These are phyloP conservation scores for Trichonephila inaurata DNA, from an alignment of 1,140 invertebrate species.

Conservation along the genomic window DNA sequence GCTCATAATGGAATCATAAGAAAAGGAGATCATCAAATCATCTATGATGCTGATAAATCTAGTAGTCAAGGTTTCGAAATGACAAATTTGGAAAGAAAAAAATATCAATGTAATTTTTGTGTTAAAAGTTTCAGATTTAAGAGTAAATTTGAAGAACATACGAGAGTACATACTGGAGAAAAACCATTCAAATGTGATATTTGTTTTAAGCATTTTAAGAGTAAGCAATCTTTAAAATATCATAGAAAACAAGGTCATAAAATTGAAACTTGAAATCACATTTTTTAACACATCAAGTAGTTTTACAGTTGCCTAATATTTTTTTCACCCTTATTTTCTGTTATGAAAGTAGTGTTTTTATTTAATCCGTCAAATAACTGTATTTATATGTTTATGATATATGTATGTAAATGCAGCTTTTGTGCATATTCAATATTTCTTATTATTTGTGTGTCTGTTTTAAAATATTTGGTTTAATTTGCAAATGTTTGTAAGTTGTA, in stretches of 20 bases:
- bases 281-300: not conserved
- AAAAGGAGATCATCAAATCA: not conserved
- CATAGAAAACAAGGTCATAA: not conserved
- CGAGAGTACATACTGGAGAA: slow-evolving; percentile 33
- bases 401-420: too few relatives aligned
- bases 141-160: slow-evolving; percentile 16
- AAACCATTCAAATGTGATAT: slow-evolving; percentile 31
- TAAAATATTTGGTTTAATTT: too few relatives aligned
- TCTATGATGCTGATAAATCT: not conserved
- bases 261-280: not conserved
- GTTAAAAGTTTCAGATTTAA: not conserved
- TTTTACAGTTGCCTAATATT: too few relatives aligned
- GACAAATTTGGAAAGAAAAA: not conserved
- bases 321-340: too few relatives aligned
- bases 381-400: too few relatives aligned
- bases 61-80: not conserved
- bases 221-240: slow-evolving; percentile 30
- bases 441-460: too few relatives aligned
- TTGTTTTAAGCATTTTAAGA: slow-evolving; percentile 36
- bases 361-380: too few relatives aligned
- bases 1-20: not conserved
- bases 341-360: too few relatives aligned
- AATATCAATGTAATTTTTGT: slow-evolving; percentile 30
- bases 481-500: too few relatives aligned
- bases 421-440: too few relatives aligned